Conservation (phyloP, 2,888 invertebrate species). For the Melinaea menophilus region DNA sequence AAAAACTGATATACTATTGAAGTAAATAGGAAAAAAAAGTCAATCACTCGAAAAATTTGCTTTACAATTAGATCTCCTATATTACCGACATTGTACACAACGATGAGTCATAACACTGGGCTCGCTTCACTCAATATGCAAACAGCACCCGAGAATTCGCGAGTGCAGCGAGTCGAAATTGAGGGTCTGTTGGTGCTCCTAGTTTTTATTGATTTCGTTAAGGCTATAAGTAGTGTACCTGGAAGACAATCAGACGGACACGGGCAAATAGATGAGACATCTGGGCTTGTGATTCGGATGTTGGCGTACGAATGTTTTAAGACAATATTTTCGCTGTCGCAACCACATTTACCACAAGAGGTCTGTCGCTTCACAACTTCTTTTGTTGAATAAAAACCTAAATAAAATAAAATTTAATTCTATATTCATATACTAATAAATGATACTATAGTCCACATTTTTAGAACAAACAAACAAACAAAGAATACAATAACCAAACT, state of each 20-base stretch:
- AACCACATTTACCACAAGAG: slow-evolving; percentile 52
- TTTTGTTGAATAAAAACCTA: slow-evolving; percentile 39
- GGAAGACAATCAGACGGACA: slow-evolving; percentile 48
- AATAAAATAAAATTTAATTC: slow-evolving; percentile 10
- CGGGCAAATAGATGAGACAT: slow-evolving; percentile 48
- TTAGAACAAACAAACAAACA: too few relatives aligned
- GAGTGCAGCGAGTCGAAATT: too few relatives aligned
- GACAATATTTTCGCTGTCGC: slow-evolving; percentile 45
- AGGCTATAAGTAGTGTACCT: slow-evolving; percentile 34
- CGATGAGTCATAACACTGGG: too few relatives aligned
- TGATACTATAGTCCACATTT: too few relatives aligned
- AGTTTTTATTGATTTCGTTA: background rate
- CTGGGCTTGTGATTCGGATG: slow-evolving; percentile 52
- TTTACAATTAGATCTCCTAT: background rate
- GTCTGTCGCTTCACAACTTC: slow-evolving; percentile 41
- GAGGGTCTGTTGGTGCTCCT: too few relatives aligned
- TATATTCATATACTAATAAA: too few relatives aligned
- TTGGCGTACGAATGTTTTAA: slow-evolving; percentile 54
- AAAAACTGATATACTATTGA: too few relatives aligned
- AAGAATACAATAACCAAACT: too few relatives aligned
- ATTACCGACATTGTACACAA: too few relatives aligned
- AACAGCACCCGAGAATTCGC: too few relatives aligned
- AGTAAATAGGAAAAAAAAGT: too few relatives aligned
- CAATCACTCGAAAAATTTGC: background rate
- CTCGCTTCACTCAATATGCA: too few relatives aligned